phyloP scores from a whole-genome alignment of 2,888 invertebrate species.

The Byasa hedistus region DNA sequence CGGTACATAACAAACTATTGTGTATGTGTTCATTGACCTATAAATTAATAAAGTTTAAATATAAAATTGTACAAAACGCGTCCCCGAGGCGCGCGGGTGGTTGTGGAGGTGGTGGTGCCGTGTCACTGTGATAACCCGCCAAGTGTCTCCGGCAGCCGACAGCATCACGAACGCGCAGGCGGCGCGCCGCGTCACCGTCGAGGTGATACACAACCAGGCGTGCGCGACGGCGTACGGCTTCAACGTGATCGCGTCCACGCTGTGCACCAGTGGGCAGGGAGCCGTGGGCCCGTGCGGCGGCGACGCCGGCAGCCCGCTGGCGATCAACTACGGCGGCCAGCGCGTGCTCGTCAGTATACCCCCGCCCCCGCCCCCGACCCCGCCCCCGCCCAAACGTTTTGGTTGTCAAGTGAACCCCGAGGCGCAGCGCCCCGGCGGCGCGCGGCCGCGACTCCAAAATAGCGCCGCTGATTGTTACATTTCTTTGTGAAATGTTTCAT shows the following conservation, averaged over 20 bases:
- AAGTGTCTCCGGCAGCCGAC: constrained; percentile 14
- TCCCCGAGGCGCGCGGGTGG: too few relatives aligned
- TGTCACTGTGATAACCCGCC: too few relatives aligned
- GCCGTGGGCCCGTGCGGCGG: constrained; percentile 29
- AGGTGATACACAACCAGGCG: constrained; percentile 32
- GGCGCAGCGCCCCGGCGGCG: too few relatives aligned
- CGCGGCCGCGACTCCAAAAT: too few relatives aligned
- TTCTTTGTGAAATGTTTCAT: too few relatives aligned
- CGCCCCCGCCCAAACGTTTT: neutral
- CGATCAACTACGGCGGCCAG: constrained; percentile 36
- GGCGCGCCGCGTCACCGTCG: constrained; percentile 52
- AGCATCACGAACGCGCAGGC: constrained; percentile 19
- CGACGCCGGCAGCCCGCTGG: constrained; percentile 31
- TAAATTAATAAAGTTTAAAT: too few relatives aligned
- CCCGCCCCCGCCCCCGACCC: neutral
- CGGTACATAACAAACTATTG: neutral
- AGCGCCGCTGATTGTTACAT: too few relatives aligned
- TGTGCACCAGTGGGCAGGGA: constrained; percentile 38
- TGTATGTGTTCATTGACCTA: neutral
- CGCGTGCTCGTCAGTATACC: constrained; percentile 18
- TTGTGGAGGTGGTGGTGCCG: too few relatives aligned
- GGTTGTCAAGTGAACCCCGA: too few relatives aligned
- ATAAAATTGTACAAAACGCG: too few relatives aligned
- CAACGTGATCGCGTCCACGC: constrained; percentile 26
- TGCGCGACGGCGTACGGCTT: constrained; percentile 30